phyloP scores from a whole-genome alignment of 37 sponge, comb jelly and placozoan genomes.

The Bolinopsis microptera region DNA sequence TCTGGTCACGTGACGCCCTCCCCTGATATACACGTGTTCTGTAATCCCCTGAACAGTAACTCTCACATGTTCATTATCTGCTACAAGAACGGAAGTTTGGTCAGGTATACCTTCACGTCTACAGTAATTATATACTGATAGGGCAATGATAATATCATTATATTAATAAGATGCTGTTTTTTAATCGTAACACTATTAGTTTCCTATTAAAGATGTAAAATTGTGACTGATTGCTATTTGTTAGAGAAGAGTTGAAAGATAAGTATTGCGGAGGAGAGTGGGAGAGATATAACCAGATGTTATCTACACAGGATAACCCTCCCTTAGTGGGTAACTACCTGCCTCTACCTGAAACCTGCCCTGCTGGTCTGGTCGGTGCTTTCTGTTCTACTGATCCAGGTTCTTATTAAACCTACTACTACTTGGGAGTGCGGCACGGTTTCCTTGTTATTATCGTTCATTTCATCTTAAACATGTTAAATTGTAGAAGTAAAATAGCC shows the following conservation, averaged over 20 bases:
- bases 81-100: conserved; percentile 24
- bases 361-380: background rate
- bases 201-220: too few species aligned
- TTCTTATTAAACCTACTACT: too few species aligned
- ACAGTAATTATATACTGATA: too few species aligned
- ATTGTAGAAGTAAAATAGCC: too few species aligned
- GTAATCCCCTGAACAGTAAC: background rate
- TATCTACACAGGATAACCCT: background rate
- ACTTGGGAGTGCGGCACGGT: too few species aligned
- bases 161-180: background rate
- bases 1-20: background rate
- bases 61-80: conserved; percentile 8
- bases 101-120: too few species aligned
- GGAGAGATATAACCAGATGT: background rate
- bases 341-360: background rate
- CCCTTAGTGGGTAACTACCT: background rate
- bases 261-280: background rate
- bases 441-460: too few species aligned
- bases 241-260: background rate
- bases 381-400: background rate
- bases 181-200: background rate
- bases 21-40: conserved; percentile 29
- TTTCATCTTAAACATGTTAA: too few species aligned
- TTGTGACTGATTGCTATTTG: background rate
- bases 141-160: background rate